phyloP scores from a whole-genome alignment of 2,797 vertebrate species.

The Tamandua tetradactyla region DNA sequence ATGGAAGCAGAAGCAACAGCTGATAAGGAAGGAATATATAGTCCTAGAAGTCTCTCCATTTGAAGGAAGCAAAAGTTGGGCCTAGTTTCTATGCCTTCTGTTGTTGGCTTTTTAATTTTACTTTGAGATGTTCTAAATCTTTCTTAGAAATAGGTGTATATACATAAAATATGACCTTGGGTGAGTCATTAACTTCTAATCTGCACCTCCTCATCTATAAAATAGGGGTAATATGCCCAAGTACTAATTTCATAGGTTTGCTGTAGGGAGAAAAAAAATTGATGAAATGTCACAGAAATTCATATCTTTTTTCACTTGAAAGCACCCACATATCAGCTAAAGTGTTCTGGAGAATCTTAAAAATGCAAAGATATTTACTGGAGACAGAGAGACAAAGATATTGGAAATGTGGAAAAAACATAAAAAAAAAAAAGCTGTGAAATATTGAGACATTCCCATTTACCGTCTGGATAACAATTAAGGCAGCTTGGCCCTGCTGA shows the following conservation, averaged over 20 bases:
- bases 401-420: background rate
- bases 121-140: background rate
- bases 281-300: background rate
- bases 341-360: background rate
- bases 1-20: background rate
- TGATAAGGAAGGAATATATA: accelerated
- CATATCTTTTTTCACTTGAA: background rate
- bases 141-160: background rate
- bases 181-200: background rate
- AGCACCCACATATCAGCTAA: background rate
- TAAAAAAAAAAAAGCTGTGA: background rate
- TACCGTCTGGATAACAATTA: background rate
- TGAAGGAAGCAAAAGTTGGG: background rate
- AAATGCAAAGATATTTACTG: background rate
- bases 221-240: background rate
- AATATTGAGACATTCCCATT: background rate
- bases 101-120: background rate
- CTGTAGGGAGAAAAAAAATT: background rate
- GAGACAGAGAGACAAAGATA: background rate
- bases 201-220: background rate
- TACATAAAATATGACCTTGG: background rate
- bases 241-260: background rate
- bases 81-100: background rate
- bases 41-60: background rate
- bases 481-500: background rate